phyloP scores from a whole-genome alignment of 1,140 invertebrate genomes.

The Drosophila tristis region DNA sequence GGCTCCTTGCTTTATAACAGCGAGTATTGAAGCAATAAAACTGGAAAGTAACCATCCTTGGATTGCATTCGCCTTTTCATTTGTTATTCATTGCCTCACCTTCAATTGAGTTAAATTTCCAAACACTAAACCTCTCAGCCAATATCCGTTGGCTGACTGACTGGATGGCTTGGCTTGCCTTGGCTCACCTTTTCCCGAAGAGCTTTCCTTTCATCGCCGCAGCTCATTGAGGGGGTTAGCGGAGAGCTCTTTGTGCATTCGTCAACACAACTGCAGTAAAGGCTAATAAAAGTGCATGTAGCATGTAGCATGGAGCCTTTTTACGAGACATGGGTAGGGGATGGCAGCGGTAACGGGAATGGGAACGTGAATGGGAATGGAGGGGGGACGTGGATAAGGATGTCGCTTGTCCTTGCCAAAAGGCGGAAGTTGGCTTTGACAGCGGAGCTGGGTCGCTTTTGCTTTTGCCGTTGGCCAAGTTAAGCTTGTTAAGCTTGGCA shows the following conservation, averaged over 20 bases:
- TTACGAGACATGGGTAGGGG: conserved; percentile 40
- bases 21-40: conserved; percentile 27
- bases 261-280: conserved; percentile 75
- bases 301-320: conserved; percentile 64
- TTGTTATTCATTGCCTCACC: conserved; percentile 70
- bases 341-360: conserved; percentile 8
- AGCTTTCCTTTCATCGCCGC: conserved; percentile 18
- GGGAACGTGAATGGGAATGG: background rate
- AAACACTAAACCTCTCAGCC: conserved; percentile 60
- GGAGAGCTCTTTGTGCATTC: conserved; percentile 61
- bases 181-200: conserved; percentile 18
- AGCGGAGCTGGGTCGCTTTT: conserved; percentile 23
- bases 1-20: conserved; percentile 21
- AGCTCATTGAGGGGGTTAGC: conserved; percentile 38
- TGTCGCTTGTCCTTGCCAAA: conserved; percentile 47
- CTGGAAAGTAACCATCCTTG: conserved; percentile 31
- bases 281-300: conserved; percentile 81
- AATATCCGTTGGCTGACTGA: conserved; percentile 47
- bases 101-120: conserved; percentile 60
- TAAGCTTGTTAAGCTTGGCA: conserved; percentile 80
- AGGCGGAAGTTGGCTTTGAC: conserved; percentile 55
- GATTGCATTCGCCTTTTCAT: conserved; percentile 51
- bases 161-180: conserved; percentile 15
- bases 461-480: conserved; percentile 67
- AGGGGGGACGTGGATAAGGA: conserved; percentile 6